Evolutionary conservation across 2,113 vertebrate genomes (phyloP).

Genomic region (Manacus vitellinus): DNA sequence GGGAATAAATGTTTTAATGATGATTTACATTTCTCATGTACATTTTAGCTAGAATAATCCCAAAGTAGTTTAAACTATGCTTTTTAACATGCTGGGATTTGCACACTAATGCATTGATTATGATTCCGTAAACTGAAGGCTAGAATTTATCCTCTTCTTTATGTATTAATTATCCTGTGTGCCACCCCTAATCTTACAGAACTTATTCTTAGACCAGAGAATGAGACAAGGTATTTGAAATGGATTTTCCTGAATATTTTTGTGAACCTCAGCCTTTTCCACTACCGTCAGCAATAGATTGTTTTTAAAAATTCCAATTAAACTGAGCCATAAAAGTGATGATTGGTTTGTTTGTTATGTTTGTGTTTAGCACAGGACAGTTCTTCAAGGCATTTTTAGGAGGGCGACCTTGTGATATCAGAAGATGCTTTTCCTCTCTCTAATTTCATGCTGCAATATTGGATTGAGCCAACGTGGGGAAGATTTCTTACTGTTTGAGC

Average conservation of each 20-base stretch:
- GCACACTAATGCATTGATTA: slow-evolving; percentile 49
- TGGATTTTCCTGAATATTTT: neutral
- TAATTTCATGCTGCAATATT: neutral
- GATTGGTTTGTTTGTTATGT: neutral
- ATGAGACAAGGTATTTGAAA: neutral
- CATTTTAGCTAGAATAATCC: slow-evolving; percentile 32
- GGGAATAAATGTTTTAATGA: slow-evolving; percentile 8
- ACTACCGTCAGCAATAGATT: neutral
- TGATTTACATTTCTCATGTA: slow-evolving; percentile 16
- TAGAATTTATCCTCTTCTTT: slow-evolving; percentile 29
- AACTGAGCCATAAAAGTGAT: neutral
- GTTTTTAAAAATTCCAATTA: neutral
- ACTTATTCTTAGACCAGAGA: slow-evolving; percentile 8
- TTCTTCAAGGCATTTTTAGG: neutral
- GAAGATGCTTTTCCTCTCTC: neutral
- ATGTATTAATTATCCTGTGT: slow-evolving; percentile 28
- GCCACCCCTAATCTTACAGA: neutral
- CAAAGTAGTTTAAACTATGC: slow-evolving; percentile 29
- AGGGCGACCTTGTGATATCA: neutral
- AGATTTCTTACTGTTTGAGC: neutral
- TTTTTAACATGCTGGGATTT: slow-evolving; percentile 35
- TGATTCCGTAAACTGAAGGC: slow-evolving; percentile 33
- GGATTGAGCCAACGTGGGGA: neutral
- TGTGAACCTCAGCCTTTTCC: neutral
- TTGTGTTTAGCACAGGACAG: neutral